Base-by-base conservation (phyloP, 2,113 vertebrate genomes). In the Harpagus bidentatus region DNA sequence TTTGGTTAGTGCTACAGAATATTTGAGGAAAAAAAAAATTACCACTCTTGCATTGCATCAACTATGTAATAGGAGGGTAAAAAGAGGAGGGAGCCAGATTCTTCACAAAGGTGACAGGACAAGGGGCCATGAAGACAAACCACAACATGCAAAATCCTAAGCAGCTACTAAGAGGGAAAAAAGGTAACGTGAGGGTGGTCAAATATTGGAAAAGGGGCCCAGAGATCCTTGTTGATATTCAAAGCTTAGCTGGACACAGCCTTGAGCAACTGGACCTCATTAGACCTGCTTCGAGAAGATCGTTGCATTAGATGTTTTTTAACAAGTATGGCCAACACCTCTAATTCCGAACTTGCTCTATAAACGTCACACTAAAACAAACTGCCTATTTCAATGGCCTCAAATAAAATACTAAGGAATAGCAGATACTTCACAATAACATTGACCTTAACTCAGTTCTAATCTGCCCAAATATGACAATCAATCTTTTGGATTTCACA, bases 131-230 rank as follows among this genome's bases (percentile, higher is more conserved):
- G 3, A 42, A 79, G 42, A 81, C 53, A 63, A 86, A 76, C 23
- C 14, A 50, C 48, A 50, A 50, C 4, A 28, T 18, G 31, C 42
- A 38, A 50, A 84, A 78, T 22, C 31, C 45, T 71, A 78, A 26
- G 3, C 0, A 79, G 25, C 11, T 17, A 48, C 28, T 11, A 20
- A 13, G 10, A 55, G 7, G 11, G n/a, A 23, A 10, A 58, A 88
- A 45, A 38, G 13, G 11, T 32, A 71, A 56, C 0, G 0, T 34
- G 5, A 76, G 17, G 26, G 9, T 22, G 11, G 20, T 43, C 34
- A 85, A 76, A 82, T 6, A 72, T 0, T 25, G n/a, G 20, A 15
- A 82, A 88, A 90, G 10, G 19, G 26, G n/a, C 6, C n/a, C 15
- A 23, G 7, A 32, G 6, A 62, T 29, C 63, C 34, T 36, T 25